phyloP scores from a whole-genome alignment of 2,797 vertebrate species.

The Heteromormyrus szaboi region DNA sequence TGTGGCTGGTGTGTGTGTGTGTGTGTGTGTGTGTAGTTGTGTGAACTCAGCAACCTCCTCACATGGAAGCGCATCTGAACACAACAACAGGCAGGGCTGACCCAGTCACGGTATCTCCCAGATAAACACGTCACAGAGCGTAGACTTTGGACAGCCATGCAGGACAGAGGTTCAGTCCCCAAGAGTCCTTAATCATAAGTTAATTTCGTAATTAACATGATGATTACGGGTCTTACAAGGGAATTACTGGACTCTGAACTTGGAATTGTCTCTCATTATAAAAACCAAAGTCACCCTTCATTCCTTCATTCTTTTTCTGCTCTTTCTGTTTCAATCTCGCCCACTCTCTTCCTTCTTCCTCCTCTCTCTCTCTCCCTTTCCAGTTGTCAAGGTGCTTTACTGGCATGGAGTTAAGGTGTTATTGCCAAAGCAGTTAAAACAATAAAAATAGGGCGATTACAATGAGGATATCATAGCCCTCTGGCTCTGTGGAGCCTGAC shows the following conservation, averaged over 20 bases:
- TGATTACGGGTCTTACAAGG: constrained; percentile 45
- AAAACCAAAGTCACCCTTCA: constrained; percentile 53
- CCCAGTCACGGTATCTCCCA: constrained; percentile 28
- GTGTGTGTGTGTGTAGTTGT: not conserved
- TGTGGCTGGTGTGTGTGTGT: constrained; percentile 15
- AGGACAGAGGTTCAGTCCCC: constrained; percentile 60
- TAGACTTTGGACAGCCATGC: constrained; percentile 37
- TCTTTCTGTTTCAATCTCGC: not conserved
- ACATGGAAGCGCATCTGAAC: constrained; percentile 39
- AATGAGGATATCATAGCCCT: not conserved
- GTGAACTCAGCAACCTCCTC: constrained; percentile 19
- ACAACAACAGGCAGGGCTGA: constrained; percentile 16
- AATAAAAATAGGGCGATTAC: not conserved
- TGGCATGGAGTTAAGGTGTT: not conserved
- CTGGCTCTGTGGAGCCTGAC: not conserved
- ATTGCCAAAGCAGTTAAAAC: not conserved
- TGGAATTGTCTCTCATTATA: constrained; percentile 40
- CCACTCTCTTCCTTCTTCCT: constrained; percentile 6
- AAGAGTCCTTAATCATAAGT: constrained; percentile 52
- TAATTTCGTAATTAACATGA: constrained; percentile 60
- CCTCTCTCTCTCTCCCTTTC: not conserved
- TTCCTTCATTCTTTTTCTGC: not conserved
- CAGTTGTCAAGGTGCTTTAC: constrained; percentile 1
- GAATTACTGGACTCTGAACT: constrained; percentile 47
- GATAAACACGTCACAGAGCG: constrained; percentile 27